A percentile compares a stretch with the other conserved stretches of the same genome.
Evolutionary conservation across 2,888 invertebrate genomes (phyloP).

Genomic region (Eristalinus aeneus): DNA sequence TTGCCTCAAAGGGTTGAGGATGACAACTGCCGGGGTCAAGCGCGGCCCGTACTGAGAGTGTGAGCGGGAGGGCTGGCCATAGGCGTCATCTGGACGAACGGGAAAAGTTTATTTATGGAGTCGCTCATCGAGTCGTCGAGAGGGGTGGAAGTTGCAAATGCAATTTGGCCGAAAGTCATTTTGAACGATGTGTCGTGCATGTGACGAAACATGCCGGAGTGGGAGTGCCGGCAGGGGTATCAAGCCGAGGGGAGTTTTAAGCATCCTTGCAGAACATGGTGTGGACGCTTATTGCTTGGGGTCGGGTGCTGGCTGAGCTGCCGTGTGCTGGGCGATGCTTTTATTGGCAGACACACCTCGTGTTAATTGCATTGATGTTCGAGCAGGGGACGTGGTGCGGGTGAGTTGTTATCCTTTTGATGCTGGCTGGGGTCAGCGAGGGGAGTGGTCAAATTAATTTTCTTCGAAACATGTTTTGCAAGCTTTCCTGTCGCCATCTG

Average conservation of each 20-base stretch:
- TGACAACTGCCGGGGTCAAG: slow-evolving; percentile 43
- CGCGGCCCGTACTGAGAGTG: no score
- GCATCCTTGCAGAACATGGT: slow-evolving; percentile 52
- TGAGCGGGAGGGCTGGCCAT: not conserved
- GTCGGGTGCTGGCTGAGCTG: slow-evolving; percentile 33
- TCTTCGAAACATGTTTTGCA: no score
- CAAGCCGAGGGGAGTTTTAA: not conserved
- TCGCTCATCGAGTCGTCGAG: not conserved
- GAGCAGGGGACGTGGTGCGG: not conserved
- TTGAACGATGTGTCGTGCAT: slow-evolving; percentile 36
- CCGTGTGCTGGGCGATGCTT: not conserved
- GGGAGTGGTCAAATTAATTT: not conserved
- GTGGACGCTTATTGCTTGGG: slow-evolving; percentile 52
- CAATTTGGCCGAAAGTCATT: slow-evolving; percentile 57
- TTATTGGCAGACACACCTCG: slow-evolving; percentile 60
- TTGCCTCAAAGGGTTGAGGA: slow-evolving; percentile 47
- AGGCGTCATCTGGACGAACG: slow-evolving; percentile 62
- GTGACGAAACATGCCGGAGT: slow-evolving; percentile 23
- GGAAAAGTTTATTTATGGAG: slow-evolving; percentile 58
- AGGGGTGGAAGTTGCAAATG: slow-evolving; percentile 43
- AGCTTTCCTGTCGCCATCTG: no score
- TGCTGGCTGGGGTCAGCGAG: not conserved
- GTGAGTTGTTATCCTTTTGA: not conserved
- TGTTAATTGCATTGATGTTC: slow-evolving; percentile 53
- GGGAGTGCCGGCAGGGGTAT: slow-evolving; percentile 5